Evolutionary conservation across 2,888 invertebrate genomes (phyloP), one percentile per base, ranked within the genome.

Genomic region (Lomographa bimaculata): DNA sequence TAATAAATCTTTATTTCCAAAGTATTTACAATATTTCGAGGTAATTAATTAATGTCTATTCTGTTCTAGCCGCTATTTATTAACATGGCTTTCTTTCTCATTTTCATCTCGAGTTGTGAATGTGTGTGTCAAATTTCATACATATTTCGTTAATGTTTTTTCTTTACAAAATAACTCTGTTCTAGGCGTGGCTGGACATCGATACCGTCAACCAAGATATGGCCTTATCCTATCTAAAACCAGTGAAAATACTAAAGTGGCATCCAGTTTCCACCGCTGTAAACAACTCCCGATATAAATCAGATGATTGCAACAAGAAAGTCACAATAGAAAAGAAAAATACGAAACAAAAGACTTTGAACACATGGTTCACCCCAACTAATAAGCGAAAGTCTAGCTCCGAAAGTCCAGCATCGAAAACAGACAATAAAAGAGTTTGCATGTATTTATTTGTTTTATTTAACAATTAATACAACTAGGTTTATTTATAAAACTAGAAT

Each of bases 211-310:
- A 87, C 11, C 71, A 89, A 35, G 76, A 74, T 30, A 86, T 80
- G 57, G 91, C 92, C 2, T 50, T 93, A n/a, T 57, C 76, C 5
- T 87, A 90, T 38, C 70, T 94, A 56, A 90, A 81, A 66, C 92
- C 91, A 14, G 79, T 89, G 0, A 80, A 81, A 5, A 52, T 81
- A 9, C 58, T 96, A 14, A 69, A 79, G 10, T 94, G 93, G 92
- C 92, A 96, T 72, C 91, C 91, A 36, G 95, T 96, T 0, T 92
- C 94, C 1, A 91, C 90, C 23, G 60, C 84, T 24, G 95, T 96
- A 0, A 95, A 95, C 63, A 94, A 93, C 67, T 92, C 94, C 0
- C 87, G 91, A 38, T 92, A 94, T 66, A 95, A 96, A 74, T 85
- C 84, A 12, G 62, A 72, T 0, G 78, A 90, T 39, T 93, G 93